These are phyloP conservation scores for Heliocidaris erythrogramma DNA, from an alignment of 35 echinoderm and acorn worm species.

Conservation along the genomic window DNA sequence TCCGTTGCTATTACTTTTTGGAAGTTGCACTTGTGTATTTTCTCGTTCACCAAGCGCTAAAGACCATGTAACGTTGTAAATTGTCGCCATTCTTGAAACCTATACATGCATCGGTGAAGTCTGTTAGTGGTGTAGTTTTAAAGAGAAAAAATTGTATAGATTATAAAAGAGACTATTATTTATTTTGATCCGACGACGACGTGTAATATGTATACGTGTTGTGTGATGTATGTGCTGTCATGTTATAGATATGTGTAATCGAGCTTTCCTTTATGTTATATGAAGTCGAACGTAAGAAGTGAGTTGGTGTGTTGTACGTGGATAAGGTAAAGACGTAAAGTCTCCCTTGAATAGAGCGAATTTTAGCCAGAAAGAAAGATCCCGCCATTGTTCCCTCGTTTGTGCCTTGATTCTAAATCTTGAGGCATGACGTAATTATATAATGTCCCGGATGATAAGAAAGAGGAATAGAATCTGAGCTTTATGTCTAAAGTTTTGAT, in stretches of 20 bases:
- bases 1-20: not conserved
- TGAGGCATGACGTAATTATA: constrained; percentile 45
- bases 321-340: not conserved
- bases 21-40: not conserved
- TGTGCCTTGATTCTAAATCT: constrained; percentile 41
- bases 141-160: constrained; percentile 11
- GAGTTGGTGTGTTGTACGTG: not conserved
- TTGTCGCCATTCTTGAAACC: not conserved
- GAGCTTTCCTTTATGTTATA: not conserved
- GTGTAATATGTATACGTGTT: constrained; percentile 18
- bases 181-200: constrained; percentile 10
- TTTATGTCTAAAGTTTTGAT: not conserved
- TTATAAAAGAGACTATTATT: constrained; percentile 14
- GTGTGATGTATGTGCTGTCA: not conserved
- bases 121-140: not conserved
- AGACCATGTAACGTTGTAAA: not conserved
- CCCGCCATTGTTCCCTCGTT: constrained; percentile 30
- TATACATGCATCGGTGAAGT: not conserved
- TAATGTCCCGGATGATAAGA: not conserved
- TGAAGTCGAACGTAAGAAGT: not conserved
- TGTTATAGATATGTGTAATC: not conserved
- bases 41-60: not conserved
- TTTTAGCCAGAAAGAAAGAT: not conserved
- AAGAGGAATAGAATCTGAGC: not conserved
- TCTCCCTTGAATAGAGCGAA: not conserved